A percentile compares a stretch with the other conserved stretches of the same genome.
Evolutionary conservation across 2,888 invertebrate genomes (phyloP).

Genomic region (Andrena dorsata): DNA sequence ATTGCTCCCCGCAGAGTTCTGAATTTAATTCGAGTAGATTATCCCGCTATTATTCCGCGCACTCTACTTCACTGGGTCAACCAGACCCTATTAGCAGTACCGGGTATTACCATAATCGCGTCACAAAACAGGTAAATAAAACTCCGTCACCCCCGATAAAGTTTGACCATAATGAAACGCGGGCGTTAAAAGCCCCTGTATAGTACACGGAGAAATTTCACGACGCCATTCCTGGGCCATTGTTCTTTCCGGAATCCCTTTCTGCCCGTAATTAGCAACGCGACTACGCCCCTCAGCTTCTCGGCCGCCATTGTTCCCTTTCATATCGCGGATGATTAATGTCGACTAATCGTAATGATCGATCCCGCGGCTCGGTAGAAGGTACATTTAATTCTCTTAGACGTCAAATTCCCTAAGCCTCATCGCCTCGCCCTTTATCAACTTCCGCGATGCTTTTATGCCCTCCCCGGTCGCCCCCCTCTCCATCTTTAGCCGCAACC

Average conservation of each 20-base stretch:
- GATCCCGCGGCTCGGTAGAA: slow-evolving; percentile 43
- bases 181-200: slow-evolving; percentile 27
- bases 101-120: not conserved
- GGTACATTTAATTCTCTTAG: slow-evolving; percentile 57
- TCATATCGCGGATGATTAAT: slow-evolving; percentile 69
- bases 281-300: slow-evolving; percentile 48
- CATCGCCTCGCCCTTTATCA: slow-evolving; percentile 45
- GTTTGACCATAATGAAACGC: slow-evolving; percentile 31
- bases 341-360: slow-evolving; percentile 63
- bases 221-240: slow-evolving; percentile 39
- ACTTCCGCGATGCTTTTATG: slow-evolving; percentile 34
- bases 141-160: not conserved
- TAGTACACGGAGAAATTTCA: slow-evolving; percentile 42
- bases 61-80: not conserved
- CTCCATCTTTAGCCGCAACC: not conserved
- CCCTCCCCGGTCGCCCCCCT: not conserved
- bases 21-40: not conserved
- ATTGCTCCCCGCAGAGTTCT: not conserved
- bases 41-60: not conserved
- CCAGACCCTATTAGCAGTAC: not conserved
- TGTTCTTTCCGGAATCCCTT: slow-evolving; percentile 62
- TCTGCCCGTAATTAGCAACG: slow-evolving; percentile 68
- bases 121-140: slow-evolving; percentile 13
- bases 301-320: slow-evolving; percentile 63
- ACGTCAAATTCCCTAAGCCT: slow-evolving; percentile 40